Base-by-base conservation (phyloP, 1,140 invertebrate species). In the Hirudo medicinalis region DNA sequence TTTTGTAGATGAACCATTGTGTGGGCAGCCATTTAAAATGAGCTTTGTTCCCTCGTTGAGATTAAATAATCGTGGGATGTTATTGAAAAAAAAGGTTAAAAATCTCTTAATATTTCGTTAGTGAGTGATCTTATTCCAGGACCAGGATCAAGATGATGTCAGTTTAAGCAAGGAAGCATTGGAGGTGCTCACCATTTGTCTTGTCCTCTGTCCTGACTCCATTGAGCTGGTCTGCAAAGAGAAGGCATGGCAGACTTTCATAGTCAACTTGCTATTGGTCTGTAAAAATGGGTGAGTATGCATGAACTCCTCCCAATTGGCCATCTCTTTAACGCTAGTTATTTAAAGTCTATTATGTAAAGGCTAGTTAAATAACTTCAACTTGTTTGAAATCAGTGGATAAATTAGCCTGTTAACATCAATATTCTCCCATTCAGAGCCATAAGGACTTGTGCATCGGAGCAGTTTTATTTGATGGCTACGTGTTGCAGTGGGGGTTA, bases 151-250 rank as follows among this genome's bases (percentile, higher is more conserved):
- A 43, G 81, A 82, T 72, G 81, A 83, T 70, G 76, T 82, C 77
- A 74, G 84, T 78, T 88, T 96, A 75, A 93, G 92, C 78, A 89
- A 91, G 76, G 93, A 97, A 82, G 91, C 91, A 29, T 83, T 97
- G 76, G 93, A 97, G 84, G 88, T 93, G 36, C 82, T 97, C 63
- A 92, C 91, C n/a, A 86, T 94, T 70, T 89, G 89, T 75, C 86
- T 95, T 77, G 88, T 91, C 36, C 82, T 96, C 13, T 91, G 91
- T 82, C 90, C 91, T 9, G 86, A 87, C 66, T 88, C 88, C 69
- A 82, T 94, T 66, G 90, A 93, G 72, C 85, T 85, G 20, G 79
- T 91, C 0, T 84, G 85, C 72, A 86, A 86, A 75, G 89, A 93
- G 75, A 85, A 87, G 71, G 87, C 88, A 81, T 89, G 91, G 89